These are phyloP conservation scores for Trichomalopsis sarcophagae DNA, from an alignment of 1,140 invertebrate genomes.

Conservation along the genomic window DNA sequence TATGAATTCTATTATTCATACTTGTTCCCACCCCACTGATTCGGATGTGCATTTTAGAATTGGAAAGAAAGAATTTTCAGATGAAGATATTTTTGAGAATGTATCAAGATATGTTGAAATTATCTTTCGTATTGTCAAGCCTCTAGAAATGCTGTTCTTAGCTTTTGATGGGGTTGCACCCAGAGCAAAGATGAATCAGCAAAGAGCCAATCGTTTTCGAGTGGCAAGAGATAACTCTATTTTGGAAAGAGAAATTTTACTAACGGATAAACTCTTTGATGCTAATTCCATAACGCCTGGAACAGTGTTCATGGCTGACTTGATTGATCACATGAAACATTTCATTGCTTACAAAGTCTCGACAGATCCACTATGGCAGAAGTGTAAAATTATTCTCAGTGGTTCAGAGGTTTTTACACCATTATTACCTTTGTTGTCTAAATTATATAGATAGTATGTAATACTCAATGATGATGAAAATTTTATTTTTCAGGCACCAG, in stretches of 20 bases:
- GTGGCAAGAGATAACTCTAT: slow-evolving; percentile 87
- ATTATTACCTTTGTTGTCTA: background rate
- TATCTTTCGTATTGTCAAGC: slow-evolving; percentile 93
- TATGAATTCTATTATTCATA: slow-evolving; percentile 98
- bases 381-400: slow-evolving; percentile 85
- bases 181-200: slow-evolving; percentile 95
- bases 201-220: slow-evolving; percentile 88
- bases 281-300: slow-evolving; percentile 98
- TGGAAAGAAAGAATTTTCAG: slow-evolving; percentile 73
- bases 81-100: slow-evolving; percentile 93
- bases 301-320: slow-evolving; percentile 90
- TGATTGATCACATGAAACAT: slow-evolving; percentile 90
- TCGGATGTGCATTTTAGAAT: slow-evolving; percentile 93
- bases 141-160: slow-evolving; percentile 95
- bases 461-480: too few species aligned
- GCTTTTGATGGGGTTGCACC: slow-evolving; percentile 97
- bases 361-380: slow-evolving; percentile 88
- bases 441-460: too few species aligned
- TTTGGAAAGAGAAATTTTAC: slow-evolving; percentile 84
- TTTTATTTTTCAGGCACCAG: slow-evolving; percentile 82
- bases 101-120: slow-evolving; percentile 96
- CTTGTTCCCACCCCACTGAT: slow-evolving; percentile 97
- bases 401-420: slow-evolving; percentile 83
- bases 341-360: slow-evolving; percentile 93
- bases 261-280: slow-evolving; percentile 77